phyloP scores from a whole-genome alignment of 2,888 invertebrate species.

The Andrena dorsata region DNA sequence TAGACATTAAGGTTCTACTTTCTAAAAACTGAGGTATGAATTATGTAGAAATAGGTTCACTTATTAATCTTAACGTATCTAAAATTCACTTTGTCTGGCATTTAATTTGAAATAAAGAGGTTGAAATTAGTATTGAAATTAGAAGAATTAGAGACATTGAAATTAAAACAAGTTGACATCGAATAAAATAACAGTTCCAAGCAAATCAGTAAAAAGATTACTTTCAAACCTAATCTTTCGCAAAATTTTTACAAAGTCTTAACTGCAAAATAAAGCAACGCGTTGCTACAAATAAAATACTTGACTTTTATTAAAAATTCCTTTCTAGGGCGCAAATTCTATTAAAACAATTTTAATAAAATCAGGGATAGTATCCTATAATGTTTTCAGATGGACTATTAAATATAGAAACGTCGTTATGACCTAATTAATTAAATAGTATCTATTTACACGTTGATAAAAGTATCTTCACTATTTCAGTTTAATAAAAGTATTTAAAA shows the following conservation, averaged over 20 bases:
- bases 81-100: background rate
- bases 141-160: no score
- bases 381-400: background rate
- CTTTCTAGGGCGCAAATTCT: background rate
- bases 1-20: slow-evolving; percentile 7
- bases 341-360: background rate
- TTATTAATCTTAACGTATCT: background rate
- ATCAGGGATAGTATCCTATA: slow-evolving; percentile 1
- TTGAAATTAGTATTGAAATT: no score
- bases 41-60: slow-evolving; percentile 10
- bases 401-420: background rate
- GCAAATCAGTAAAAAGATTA: background rate
- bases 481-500: slow-evolving; percentile 10
- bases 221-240: background rate
- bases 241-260: background rate
- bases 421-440: slow-evolving; percentile 2
- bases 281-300: background rate
- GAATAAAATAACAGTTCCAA: background rate
- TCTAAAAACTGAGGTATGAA: slow-evolving; percentile 21
- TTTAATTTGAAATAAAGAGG: background rate
- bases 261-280: background rate
- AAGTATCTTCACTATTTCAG: background rate
- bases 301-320: background rate
- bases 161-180: no score
- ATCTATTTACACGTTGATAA: slow-evolving; percentile 39